Conservation (phyloP, 2,888 invertebrate species). For the Diachrysia chrysitis region DNA sequence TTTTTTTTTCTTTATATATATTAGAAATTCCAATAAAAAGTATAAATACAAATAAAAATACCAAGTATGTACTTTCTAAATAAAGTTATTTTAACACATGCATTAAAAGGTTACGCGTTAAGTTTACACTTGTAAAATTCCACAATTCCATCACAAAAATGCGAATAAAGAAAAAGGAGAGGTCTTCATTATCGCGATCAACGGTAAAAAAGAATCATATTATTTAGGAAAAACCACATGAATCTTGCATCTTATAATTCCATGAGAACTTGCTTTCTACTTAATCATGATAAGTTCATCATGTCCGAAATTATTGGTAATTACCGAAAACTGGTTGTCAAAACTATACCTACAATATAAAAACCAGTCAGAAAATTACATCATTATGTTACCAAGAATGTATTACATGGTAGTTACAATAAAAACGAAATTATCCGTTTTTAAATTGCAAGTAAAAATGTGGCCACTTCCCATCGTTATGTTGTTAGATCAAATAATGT, state of each 20-base stretch:
- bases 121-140: not conserved
- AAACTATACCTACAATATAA: conserved; percentile 42
- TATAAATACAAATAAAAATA: no score
- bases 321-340: conserved; percentile 46
- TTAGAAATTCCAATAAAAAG: no score
- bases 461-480: conserved; percentile 51
- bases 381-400: conserved; percentile 50
- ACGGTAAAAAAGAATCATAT: conserved; percentile 45
- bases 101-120: no score
- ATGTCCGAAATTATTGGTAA: conserved; percentile 44
- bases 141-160: not conserved
- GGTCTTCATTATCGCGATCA: not conserved
- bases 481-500: conserved; percentile 57
- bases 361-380: conserved; percentile 31
- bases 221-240: conserved; percentile 41
- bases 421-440: conserved; percentile 43
- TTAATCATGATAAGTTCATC: conserved; percentile 55
- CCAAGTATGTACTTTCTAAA: no score
- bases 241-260: conserved; percentile 45
- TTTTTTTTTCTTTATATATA: no score
- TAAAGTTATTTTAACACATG: no score
- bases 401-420: conserved; percentile 49
- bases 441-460: conserved; percentile 52
- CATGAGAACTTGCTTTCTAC: conserved; percentile 45
- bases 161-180: not conserved